Conservation (phyloP, 2,888 invertebrate genomes). For the Mellilla xanthometata region DNA sequence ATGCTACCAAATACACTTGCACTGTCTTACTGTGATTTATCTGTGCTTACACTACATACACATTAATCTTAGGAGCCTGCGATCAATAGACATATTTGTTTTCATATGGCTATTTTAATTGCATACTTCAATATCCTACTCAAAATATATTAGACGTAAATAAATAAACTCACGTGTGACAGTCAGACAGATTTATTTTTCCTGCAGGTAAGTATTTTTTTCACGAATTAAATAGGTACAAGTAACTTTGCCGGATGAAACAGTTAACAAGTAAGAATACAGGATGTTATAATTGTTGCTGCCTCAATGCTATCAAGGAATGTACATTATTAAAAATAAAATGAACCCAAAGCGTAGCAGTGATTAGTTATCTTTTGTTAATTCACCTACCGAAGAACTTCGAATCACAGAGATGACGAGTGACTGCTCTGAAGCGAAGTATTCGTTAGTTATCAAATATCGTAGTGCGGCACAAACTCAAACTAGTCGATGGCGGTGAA, state of each 20-base stretch:
- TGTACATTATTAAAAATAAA: no score
- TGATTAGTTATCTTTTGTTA: neutral
- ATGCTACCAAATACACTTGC: constrained; percentile 41
- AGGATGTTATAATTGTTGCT: no score
- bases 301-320: no score
- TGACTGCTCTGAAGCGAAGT: constrained; percentile 6
- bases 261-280: no score
- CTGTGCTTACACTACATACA: constrained; percentile 10
- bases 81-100: constrained; percentile 13
- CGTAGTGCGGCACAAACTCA: constrained; percentile 20
- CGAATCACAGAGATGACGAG: neutral
- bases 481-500: constrained; percentile 12
- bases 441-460: constrained; percentile 29
- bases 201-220: no score
- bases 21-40: constrained; percentile 40
- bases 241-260: no score
- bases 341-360: no score
- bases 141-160: constrained; percentile 5
- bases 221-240: no score
- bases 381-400: constrained; percentile 1
- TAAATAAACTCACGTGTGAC: neutral
- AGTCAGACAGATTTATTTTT: neutral
- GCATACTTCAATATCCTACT: constrained; percentile 3
- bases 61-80: constrained; percentile 12
- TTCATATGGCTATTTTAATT: constrained; percentile 13